Evolutionary conservation across 37 sponge, comb jelly and placozoan genomes (phyloP).

Genomic region (Haliclona indistincta): DNA sequence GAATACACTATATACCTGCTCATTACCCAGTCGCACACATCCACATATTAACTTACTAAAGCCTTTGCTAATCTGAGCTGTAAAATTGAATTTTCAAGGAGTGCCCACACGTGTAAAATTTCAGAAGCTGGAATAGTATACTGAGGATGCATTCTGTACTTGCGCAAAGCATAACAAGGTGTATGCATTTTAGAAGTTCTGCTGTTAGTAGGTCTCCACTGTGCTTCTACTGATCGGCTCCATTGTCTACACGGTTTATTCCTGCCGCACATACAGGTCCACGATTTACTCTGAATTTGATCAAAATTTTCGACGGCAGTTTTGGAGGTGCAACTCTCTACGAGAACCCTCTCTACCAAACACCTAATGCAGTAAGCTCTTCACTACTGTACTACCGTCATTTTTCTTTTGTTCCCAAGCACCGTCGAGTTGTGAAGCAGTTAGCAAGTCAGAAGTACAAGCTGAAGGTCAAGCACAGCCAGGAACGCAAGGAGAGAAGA

Average conservation of each 20-base stretch:
- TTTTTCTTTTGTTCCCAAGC: neutral
- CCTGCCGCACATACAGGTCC: conserved; percentile 89
- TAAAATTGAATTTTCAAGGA: no score
- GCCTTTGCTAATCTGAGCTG: no score
- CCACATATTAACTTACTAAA: no score
- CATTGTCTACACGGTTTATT: neutral
- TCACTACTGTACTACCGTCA: neutral
- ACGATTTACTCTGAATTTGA: conserved; percentile 86
- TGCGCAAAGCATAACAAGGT: no score
- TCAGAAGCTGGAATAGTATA: no score
- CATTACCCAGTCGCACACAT: no score
- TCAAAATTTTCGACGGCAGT: conserved; percentile 93
- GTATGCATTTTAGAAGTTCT: neutral
- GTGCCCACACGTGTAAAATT: no score
- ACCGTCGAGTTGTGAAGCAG: neutral
- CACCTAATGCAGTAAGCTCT: conserved; percentile 87
- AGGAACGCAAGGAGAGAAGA: no score
- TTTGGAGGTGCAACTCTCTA: conserved; percentile 92
- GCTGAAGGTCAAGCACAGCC: no score
- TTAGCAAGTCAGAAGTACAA: no score
- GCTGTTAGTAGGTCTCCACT: neutral
- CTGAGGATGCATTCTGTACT: no score
- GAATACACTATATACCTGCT: no score
- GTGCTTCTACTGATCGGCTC: neutral
- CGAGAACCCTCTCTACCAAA: conserved; percentile 87